Percentiles rank a stretch among this genome's conserved stretches.
phyloP scores from a whole-genome alignment of 2,113 vertebrate genomes.

The Danionella cerebrum region DNA sequence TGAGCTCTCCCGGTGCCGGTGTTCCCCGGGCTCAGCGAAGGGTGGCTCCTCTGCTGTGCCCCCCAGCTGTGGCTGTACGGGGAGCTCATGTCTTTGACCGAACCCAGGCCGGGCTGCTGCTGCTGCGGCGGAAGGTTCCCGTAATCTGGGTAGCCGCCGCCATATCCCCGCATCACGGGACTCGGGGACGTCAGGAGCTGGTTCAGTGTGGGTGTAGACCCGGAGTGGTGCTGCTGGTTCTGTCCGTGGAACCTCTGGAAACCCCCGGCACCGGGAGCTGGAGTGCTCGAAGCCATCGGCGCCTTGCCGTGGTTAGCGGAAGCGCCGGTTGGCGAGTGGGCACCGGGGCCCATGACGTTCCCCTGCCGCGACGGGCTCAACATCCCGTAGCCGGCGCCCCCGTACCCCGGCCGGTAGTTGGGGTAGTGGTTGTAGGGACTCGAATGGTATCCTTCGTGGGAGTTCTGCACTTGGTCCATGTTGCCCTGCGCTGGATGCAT shows the following conservation, averaged over 20 bases:
- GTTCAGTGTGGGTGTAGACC: constrained; percentile 84
- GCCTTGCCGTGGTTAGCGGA: constrained; percentile 64
- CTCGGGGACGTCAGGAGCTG: constrained; percentile 86
- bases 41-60: constrained; percentile 77
- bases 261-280: constrained; percentile 59
- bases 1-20: constrained; percentile 73
- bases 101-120: constrained; percentile 60
- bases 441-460: constrained; percentile 78
- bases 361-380: constrained; percentile 75
- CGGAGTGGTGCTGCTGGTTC: constrained; percentile 75
- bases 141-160: constrained; percentile 77
- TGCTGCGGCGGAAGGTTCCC: constrained; percentile 61
- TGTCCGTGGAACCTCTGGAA: constrained; percentile 79
- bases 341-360: constrained; percentile 70
- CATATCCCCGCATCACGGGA: constrained; percentile 83
- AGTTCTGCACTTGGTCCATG: constrained; percentile 82
- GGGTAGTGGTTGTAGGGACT: constrained; percentile 77
- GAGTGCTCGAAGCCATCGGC: constrained; percentile 53
- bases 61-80: constrained; percentile 79
- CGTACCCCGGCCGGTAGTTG: constrained; percentile 71
- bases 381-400: constrained; percentile 70
- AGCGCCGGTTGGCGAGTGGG: constrained; percentile 40
- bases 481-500: constrained; percentile 73
- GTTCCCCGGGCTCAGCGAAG: constrained; percentile 76
- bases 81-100: constrained; percentile 75